phyloP scores from a whole-genome alignment of 2,888 invertebrate species.

The Amblyteles armatorius region DNA sequence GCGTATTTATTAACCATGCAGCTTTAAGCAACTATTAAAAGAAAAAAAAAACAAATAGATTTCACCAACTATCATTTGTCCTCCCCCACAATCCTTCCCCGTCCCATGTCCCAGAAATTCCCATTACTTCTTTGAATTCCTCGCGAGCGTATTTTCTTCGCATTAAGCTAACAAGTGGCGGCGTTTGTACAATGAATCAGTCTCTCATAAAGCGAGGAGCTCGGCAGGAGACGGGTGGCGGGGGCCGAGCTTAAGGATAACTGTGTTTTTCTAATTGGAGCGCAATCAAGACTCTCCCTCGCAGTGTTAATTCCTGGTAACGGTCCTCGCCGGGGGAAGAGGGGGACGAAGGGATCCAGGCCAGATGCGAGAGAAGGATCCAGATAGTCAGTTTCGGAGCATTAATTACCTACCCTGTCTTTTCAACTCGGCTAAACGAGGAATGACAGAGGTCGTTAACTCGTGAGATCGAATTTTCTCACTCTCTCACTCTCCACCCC shows the following conservation, averaged over 20 bases:
- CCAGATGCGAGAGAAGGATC: slow-evolving; percentile 11
- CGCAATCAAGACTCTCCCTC: slow-evolving; percentile 64
- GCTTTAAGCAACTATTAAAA: too few relatives aligned
- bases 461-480: slow-evolving; percentile 68
- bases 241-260: slow-evolving; percentile 54
- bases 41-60: too few relatives aligned
- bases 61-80: too few relatives aligned
- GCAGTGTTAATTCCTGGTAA: slow-evolving; percentile 64
- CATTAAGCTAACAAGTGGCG: slow-evolving; percentile 60
- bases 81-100: too few relatives aligned
- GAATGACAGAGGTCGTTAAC: slow-evolving; percentile 68
- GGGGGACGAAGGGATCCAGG: slow-evolving; percentile 24
- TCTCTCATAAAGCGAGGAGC: slow-evolving; percentile 54
- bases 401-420: slow-evolving; percentile 64
- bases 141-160: slow-evolving; percentile 16
- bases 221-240: not conserved
- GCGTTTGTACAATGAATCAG: slow-evolving; percentile 62
- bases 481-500: slow-evolving; percentile 36
- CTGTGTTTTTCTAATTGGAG: slow-evolving; percentile 67
- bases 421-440: slow-evolving; percentile 64
- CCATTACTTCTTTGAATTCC: not conserved
- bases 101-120: not conserved
- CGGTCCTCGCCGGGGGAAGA: slow-evolving; percentile 49
- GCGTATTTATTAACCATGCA: too few relatives aligned
- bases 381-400: slow-evolving; percentile 46